These are phyloP conservation scores for Macquaria ambigua DNA, from an alignment of 2,113 vertebrate genomes.

Conservation along the genomic window DNA sequence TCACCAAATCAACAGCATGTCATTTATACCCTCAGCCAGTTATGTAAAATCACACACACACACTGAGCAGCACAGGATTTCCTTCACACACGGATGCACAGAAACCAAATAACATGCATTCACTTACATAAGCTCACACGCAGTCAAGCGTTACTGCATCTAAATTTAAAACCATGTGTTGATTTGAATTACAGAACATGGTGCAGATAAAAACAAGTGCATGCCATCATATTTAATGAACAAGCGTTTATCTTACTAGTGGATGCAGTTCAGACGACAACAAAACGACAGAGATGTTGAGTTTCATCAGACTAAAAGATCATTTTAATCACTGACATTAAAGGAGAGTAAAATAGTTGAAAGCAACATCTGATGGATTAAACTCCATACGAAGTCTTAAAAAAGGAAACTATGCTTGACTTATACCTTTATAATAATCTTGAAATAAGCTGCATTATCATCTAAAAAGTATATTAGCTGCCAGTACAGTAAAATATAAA, in stretches of 20 bases:
- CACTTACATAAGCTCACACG: background rate
- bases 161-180: slow-evolving; percentile 25
- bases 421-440: too few species aligned
- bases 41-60: background rate
- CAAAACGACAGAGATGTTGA: too few species aligned
- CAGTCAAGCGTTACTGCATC: background rate
- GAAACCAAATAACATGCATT: slow-evolving; percentile 1
- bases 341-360: too few species aligned
- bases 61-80: background rate
- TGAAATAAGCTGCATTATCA: too few species aligned
- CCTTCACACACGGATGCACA: slow-evolving; percentile 18
- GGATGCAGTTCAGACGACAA: background rate
- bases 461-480: background rate
- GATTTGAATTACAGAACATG: background rate
- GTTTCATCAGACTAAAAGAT: too few species aligned
- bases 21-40: background rate
- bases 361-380: too few species aligned
- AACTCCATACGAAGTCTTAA: too few species aligned
- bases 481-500: background rate
- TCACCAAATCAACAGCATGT: too few species aligned
- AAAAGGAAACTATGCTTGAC: too few species aligned
- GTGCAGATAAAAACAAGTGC: background rate
- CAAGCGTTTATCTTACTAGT: background rate
- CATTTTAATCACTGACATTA: too few species aligned
- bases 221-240: background rate